Percentiles rank a stretch among this genome's conserved stretches.
phyloP scores from a whole-genome alignment of 2,113 vertebrate species.

The Catagonus wagneri region DNA sequence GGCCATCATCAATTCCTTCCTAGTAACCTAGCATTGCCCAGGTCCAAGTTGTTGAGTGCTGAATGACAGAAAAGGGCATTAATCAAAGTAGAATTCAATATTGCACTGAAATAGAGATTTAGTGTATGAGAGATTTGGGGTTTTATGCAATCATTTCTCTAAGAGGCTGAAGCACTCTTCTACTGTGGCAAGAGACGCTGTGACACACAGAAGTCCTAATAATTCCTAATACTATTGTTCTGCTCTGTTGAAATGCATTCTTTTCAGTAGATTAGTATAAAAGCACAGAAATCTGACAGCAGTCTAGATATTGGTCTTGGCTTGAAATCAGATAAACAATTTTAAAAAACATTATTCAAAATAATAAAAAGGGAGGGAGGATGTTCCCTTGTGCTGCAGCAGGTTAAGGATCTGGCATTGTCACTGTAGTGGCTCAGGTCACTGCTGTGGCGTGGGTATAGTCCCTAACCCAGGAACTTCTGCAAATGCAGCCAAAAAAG shows the following conservation, averaged over 20 bases:
- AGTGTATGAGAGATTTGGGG: background rate
- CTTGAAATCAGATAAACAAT: conserved; percentile 4
- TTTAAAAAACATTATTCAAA: background rate
- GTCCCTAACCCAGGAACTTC: too few species aligned
- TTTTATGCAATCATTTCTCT: conserved; percentile 22
- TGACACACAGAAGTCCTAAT: background rate
- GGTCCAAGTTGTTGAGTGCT: background rate
- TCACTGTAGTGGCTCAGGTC: too few species aligned
- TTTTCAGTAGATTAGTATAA: background rate
- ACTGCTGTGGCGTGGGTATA: too few species aligned
- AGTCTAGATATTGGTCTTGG: background rate
- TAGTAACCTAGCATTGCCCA: background rate
- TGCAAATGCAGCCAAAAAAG: background rate
- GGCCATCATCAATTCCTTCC: background rate
- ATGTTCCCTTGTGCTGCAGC: too few species aligned
- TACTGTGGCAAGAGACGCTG: background rate
- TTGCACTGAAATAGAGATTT: conserved; percentile 26
- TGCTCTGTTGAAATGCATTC: background rate
- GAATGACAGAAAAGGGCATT: background rate
- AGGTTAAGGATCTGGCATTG: too few species aligned
- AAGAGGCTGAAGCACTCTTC: conserved; percentile 20
- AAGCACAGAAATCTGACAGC: conserved; percentile 23
- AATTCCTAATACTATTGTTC: background rate
- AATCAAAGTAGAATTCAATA: conserved; percentile 41
- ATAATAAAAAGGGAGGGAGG: too few species aligned